Evolutionary conservation across 2,888 invertebrate genomes (phyloP), one percentile per base, ranked within the genome.

Genomic region (Heliconius sara): DNA sequence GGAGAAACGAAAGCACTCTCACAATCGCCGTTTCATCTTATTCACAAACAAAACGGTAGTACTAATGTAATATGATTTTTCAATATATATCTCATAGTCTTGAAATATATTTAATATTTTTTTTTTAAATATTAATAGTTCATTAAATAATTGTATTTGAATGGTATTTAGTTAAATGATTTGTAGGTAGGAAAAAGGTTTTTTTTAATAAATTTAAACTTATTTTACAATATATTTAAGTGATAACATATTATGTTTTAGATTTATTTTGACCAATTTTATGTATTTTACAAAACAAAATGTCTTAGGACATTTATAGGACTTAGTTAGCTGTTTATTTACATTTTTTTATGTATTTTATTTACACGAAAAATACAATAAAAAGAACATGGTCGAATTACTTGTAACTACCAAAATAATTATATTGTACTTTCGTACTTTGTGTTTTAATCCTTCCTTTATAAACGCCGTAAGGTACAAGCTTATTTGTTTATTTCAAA

Each of bases 21-120:
- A 68, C 67, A 75, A 70, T 47, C 79, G 76, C 78, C 67, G 70
- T 78, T 79, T 79, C 67, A 77, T 79, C 77, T 75, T 72, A 63
- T 76, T 66, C 76, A 57, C 60, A 73, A 72, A 34, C n/a, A 34
- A 77, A 39, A 77, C 65, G 25, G 9, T 63, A 67, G 34, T 80
- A 67, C 57, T 66, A 68, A 25, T 43, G 60, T 30, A 72, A 63
- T 27, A 39, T 25, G 27, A 52, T 72, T 27, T 30, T 43, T n/a
- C 22, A 73, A 73, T 30, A 52, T 1, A 52, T 22, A 27, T 27
- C 1, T 30, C 12, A 52, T 19, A 52, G 3, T 22, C 7, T 52
- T 3, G 13, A 47, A 1, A 52, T 19, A 16, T 5, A 16, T 16
- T 47, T 5, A 16, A 47, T 47, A 47, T 47, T 12, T 52, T 30